A percentile compares a stretch with the other conserved stretches of the same genome.
phyloP scores from a whole-genome alignment of 2,888 invertebrate species.

The Pterostichus madidus region DNA sequence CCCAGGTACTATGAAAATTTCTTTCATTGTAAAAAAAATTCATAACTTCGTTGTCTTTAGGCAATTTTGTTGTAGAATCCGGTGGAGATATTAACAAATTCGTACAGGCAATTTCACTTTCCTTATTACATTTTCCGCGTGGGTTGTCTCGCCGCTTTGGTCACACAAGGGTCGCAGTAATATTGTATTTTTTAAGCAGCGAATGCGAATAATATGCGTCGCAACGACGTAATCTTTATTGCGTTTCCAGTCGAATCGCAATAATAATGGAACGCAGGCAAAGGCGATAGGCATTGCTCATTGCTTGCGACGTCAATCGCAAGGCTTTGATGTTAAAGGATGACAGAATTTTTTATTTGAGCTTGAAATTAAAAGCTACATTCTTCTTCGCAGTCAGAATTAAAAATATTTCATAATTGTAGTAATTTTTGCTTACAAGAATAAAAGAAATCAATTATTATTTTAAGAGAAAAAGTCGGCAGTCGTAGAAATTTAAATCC shows the following conservation, averaged over 20 bases:
- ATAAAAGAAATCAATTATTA: too few relatives aligned
- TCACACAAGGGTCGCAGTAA: conserved; percentile 43
- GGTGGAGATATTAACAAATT: conserved; percentile 32
- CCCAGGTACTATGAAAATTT: not conserved
- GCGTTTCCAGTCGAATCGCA: conserved; percentile 45
- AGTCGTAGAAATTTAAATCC: too few relatives aligned
- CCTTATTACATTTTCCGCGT: conserved; percentile 52
- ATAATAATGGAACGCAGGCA: conserved; percentile 37
- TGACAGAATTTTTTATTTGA: conserved; percentile 5
- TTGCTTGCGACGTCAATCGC: conserved; percentile 1
- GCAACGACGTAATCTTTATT: conserved; percentile 31
- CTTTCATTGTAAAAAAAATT: not conserved
- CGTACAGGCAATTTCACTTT: conserved; percentile 52
- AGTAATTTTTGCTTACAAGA: too few relatives aligned
- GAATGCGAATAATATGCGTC: conserved; percentile 44
- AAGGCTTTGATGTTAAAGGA: conserved; percentile 50
- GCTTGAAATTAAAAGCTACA: conserved; percentile 36
- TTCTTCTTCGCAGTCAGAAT: not conserved
- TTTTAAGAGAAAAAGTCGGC: too few relatives aligned
- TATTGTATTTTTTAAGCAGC: conserved; percentile 46
- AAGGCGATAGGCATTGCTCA: conserved; percentile 2
- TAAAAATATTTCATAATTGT: too few relatives aligned
- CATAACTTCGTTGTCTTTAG: not conserved
- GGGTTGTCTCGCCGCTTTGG: conserved; percentile 39
- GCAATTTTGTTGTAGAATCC: not conserved